Conservation (phyloP, 2,888 invertebrate species). For the Thysanoteuthis rhombus region DNA sequence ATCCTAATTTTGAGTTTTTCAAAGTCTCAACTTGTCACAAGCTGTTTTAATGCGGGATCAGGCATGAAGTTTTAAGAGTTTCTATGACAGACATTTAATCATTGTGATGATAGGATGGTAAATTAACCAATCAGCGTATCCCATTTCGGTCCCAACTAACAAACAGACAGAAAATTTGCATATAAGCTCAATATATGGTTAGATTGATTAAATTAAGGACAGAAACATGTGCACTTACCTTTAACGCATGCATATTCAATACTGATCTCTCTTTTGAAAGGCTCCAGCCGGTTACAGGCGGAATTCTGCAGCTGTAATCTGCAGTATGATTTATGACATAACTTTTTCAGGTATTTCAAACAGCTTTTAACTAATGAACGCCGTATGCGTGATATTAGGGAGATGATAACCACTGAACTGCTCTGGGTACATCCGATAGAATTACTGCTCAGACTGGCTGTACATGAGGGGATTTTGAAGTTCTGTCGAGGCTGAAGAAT, state of each 20-base stretch:
- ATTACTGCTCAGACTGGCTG: conserved; percentile 25
- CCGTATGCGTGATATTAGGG: conserved; percentile 1
- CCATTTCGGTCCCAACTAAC: no score
- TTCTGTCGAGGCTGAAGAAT: conserved; percentile 20
- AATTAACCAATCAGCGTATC: no score
- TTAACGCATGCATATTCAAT: conserved; percentile 24
- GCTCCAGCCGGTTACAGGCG: conserved; percentile 21
- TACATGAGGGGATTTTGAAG: conserved; percentile 20
- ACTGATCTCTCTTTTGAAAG: neutral
- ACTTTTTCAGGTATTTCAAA: conserved; percentile 17
- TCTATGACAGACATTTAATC: no score
- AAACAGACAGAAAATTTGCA: no score
- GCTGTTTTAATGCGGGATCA: no score
- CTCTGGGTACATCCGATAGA: neutral
- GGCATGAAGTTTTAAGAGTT: no score
- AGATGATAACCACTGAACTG: neutral
- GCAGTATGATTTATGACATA: conserved; percentile 15
- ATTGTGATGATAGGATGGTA: no score
- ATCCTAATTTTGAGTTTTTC: no score
- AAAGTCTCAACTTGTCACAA: no score
- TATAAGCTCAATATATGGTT: neutral
- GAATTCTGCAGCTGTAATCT: neutral
- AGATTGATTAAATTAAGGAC: no score
- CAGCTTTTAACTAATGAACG: conserved; percentile 22
- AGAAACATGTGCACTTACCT: neutral